A percentile compares a stretch with the other conserved stretches of the same genome.
Conservation (phyloP, 2,888 invertebrate species). For the Phalera bucephala region DNA sequence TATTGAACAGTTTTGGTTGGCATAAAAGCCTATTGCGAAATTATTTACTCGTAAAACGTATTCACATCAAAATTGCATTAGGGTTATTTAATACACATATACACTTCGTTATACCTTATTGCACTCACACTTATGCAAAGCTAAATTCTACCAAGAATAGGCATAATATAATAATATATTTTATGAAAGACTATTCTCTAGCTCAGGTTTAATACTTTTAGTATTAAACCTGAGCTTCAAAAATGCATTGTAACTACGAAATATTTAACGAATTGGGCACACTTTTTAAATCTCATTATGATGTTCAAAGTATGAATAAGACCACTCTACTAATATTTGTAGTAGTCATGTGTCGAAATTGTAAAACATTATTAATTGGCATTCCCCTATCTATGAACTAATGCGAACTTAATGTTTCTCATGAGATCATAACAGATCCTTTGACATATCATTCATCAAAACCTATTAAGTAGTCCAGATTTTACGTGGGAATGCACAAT, state of each 20-base stretch:
- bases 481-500: slow-evolving; percentile 19
- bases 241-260: no score
- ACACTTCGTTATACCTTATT: not conserved
- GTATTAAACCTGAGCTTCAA: no score
- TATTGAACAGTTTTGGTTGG: slow-evolving; percentile 30
- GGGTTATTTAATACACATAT: slow-evolving; percentile 12
- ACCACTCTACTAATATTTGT: no score
- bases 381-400: not conserved
- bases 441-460: slow-evolving; percentile 18
- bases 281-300: no score
- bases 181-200: no score
- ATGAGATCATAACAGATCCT: slow-evolving; percentile 19
- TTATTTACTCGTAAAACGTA: slow-evolving; percentile 21
- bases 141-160: no score
- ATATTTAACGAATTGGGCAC: no score
- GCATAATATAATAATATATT: no score
- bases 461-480: slow-evolving; percentile 21
- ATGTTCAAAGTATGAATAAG: no score
- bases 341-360: slow-evolving; percentile 9
- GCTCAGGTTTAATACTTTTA: no score
- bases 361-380: not conserved
- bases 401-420: slow-evolving; percentile 5
- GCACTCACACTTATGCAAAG: no score
- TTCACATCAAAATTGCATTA: slow-evolving; percentile 30
- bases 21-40: slow-evolving; percentile 35